phyloP scores from a whole-genome alignment of 2,888 invertebrate genomes.

The Caenorhabditis japonica region DNA sequence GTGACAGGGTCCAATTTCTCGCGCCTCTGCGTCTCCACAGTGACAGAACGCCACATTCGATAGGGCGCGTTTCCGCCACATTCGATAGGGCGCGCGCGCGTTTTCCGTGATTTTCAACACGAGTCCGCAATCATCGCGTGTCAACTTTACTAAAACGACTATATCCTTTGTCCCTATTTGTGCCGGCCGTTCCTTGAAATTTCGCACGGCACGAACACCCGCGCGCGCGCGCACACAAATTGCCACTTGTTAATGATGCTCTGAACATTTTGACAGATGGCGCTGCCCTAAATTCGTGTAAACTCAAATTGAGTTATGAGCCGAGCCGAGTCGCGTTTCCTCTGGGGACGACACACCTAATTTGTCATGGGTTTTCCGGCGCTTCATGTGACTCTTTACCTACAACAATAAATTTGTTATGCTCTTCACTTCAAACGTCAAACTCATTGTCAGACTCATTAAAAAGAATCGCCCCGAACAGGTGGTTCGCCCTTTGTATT shows the following conservation, averaged over 20 bases:
- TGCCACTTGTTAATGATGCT: slow-evolving; percentile 52
- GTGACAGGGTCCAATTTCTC: too few relatives aligned
- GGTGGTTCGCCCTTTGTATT: slow-evolving; percentile 39
- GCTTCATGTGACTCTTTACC: slow-evolving; percentile 8
- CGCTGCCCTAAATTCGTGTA: slow-evolving; percentile 11
- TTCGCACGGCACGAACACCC: not conserved
- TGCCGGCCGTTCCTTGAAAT: not conserved
- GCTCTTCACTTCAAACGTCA: slow-evolving; percentile 28
- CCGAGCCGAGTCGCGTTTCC: too few relatives aligned
- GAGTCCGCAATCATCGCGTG: too few relatives aligned
- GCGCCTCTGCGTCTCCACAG: too few relatives aligned
- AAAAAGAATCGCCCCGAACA: slow-evolving; percentile 25
- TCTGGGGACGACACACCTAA: slow-evolving; percentile 34
- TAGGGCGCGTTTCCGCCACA: too few relatives aligned
- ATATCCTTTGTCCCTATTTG: slow-evolving; percentile 12
- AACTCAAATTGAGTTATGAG: slow-evolving; percentile 46
- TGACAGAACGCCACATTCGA: too few relatives aligned
- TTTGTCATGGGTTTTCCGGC: slow-evolving; percentile 18
- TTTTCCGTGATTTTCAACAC: too few relatives aligned
- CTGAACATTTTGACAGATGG: slow-evolving; percentile 51
- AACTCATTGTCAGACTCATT: slow-evolving; percentile 38
- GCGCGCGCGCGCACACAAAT: slow-evolving; percentile 6
- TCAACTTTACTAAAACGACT: too few relatives aligned
- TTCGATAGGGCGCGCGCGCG: too few relatives aligned
- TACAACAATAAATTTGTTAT: slow-evolving; percentile 44